Evolutionary conservation across 2,888 invertebrate genomes (phyloP).

Genomic region (Blastobasis lacticolella): DNA sequence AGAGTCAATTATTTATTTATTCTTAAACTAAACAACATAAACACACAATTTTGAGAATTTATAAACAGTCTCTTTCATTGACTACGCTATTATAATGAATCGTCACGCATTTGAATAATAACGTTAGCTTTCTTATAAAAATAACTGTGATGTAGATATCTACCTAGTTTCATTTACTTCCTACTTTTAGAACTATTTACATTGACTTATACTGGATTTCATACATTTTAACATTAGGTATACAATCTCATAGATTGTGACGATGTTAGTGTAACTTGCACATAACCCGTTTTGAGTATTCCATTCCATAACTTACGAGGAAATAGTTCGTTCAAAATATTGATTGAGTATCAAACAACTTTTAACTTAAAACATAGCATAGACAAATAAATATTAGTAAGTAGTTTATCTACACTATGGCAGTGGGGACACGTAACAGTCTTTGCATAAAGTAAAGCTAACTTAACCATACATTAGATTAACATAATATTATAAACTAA

Average conservation of each 20-base stretch:
- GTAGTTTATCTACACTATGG: slow-evolving; percentile 46
- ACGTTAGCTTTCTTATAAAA: slow-evolving; percentile 41
- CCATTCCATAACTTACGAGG: slow-evolving; percentile 2
- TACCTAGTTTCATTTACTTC: slow-evolving; percentile 16
- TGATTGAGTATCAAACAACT: slow-evolving; percentile 20
- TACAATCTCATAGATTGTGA: not conserved
- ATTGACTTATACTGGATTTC: slow-evolving; percentile 40
- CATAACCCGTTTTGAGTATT: slow-evolving; percentile 12
- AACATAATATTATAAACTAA: slow-evolving; percentile 44
- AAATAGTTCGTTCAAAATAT: slow-evolving; percentile 2
- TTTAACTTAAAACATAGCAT: slow-evolving; percentile 41
- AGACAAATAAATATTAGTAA: slow-evolving; percentile 27
- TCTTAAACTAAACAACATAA: slow-evolving; percentile 1
- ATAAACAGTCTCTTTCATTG: too few species aligned
- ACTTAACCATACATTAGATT: slow-evolving; percentile 11
- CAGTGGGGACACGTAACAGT: slow-evolving; percentile 64
- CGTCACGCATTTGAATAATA: too few species aligned
- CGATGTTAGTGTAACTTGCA: slow-evolving; percentile 8
- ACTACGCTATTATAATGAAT: too few species aligned
- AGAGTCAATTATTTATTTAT: not conserved
- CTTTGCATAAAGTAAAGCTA: slow-evolving; percentile 27
- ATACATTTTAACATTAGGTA: not conserved
- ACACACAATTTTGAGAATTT: not conserved
- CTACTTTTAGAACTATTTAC: slow-evolving; percentile 34
- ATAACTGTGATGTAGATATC: slow-evolving; percentile 32